Conservation (phyloP, 2,888 invertebrate genomes). For the Eupithecia dodoneata region DNA sequence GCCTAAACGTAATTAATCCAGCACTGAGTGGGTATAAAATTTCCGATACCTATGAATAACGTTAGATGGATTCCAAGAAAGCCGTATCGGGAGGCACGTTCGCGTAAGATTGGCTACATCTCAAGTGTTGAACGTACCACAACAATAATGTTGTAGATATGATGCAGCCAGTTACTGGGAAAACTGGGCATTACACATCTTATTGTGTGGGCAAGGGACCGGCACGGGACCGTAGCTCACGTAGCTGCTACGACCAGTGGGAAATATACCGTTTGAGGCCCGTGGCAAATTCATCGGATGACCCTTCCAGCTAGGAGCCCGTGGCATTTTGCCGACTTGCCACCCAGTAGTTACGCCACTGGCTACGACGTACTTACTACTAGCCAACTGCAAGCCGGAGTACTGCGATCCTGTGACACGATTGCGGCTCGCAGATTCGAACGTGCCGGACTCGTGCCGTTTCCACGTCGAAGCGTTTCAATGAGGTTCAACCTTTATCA, state of each 20-base stretch:
- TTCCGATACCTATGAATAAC: slow-evolving; percentile 58
- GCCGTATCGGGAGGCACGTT: slow-evolving; percentile 80
- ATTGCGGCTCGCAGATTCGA: background rate
- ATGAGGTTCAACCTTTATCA: background rate
- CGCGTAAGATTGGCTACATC: slow-evolving; percentile 75
- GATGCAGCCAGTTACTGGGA: slow-evolving; percentile 26
- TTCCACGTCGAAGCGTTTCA: background rate
- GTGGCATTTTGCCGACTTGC: too few relatives aligned
- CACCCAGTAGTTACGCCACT: too few relatives aligned
- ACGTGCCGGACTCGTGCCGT: background rate
- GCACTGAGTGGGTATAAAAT: slow-evolving; percentile 49
- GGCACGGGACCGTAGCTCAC: background rate
- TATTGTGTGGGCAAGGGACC: background rate
- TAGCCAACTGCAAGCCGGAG: background rate
- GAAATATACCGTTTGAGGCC: too few relatives aligned
- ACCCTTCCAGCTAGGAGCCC: too few relatives aligned
- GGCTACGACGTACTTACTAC: background rate
- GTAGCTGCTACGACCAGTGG: background rate
- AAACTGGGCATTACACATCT: slow-evolving; percentile 12
- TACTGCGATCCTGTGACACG: background rate
- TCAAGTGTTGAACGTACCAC: slow-evolving; percentile 66
- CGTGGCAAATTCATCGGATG: too few relatives aligned
- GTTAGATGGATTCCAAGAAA: slow-evolving; percentile 75
- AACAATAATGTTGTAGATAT: slow-evolving; percentile 56
- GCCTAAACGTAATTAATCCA: slow-evolving; percentile 7